phyloP scores from a whole-genome alignment of 1,140 invertebrate genomes.

The Scaptomyza hsui region DNA sequence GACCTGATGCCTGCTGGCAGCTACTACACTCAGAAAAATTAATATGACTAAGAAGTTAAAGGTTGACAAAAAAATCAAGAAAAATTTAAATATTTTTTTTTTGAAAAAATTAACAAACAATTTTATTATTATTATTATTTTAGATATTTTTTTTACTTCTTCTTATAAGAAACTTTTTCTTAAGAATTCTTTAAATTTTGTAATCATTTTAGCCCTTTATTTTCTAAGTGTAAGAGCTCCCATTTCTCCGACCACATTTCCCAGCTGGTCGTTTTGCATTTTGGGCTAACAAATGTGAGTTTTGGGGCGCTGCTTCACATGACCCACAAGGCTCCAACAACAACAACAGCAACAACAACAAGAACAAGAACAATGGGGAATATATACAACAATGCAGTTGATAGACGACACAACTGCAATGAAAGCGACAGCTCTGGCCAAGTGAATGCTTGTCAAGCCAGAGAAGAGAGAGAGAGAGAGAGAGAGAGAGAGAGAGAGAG shows the following conservation, averaged over 20 bases:
- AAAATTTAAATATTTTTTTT: neutral
- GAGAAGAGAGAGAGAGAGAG: no score
- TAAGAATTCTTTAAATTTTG: no score
- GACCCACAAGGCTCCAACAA: conserved; percentile 33
- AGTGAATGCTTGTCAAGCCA: conserved; percentile 5
- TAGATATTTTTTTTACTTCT: no score
- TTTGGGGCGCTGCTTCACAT: conserved; percentile 30
- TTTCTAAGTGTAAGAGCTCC: no score
- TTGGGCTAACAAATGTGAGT: conserved; percentile 38
- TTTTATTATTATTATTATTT: no score
- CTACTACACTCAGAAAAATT: neutral
- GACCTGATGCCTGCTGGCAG: neutral
- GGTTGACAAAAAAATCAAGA: no score
- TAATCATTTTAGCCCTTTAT: no score
- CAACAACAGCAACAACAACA: conserved; percentile 12
- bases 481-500: no score
- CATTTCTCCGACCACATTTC: conserved; percentile 14
- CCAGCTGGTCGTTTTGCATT: conserved; percentile 42
- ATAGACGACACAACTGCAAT: conserved; percentile 59
- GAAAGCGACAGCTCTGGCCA: conserved; percentile 55
- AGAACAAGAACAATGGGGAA: neutral
- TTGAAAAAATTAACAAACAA: no score
- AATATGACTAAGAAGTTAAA: no score
- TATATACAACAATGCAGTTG: conserved; percentile 53
- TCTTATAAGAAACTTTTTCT: no score